These are phyloP conservation scores for Sarcophaga peregrina DNA, from an alignment of 1,140 invertebrate genomes.

Conservation along the genomic window DNA sequence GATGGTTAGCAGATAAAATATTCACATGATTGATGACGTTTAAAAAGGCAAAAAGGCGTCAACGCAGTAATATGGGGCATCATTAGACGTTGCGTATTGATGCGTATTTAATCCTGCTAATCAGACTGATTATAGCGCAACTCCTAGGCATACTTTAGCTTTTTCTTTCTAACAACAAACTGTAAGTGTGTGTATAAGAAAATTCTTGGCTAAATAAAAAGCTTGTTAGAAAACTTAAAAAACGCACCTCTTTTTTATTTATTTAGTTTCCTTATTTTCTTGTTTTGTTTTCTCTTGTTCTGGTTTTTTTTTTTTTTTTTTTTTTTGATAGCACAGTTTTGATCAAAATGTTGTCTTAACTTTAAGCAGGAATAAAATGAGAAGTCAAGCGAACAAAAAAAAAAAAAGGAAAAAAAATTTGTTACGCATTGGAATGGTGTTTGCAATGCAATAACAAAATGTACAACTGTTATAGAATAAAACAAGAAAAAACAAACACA, in stretches of 20 bases:
- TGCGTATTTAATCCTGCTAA: no score
- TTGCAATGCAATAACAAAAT: slow-evolving; percentile 45
- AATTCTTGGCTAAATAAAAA: slow-evolving; percentile 44
- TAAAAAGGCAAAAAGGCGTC: no score
- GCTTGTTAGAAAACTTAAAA: slow-evolving; percentile 44
- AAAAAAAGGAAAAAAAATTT: slow-evolving; percentile 45
- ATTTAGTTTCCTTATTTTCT: neutral
- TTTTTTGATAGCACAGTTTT: slow-evolving; percentile 13
- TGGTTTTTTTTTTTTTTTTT: neutral
- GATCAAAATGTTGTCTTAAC: slow-evolving; percentile 36
- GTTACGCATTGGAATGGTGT: slow-evolving; percentile 49
- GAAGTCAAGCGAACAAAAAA: slow-evolving; percentile 13
- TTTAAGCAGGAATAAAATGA: slow-evolving; percentile 4
- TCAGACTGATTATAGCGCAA: no score
- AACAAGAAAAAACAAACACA: slow-evolving; percentile 30
- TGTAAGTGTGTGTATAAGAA: slow-evolving; percentile 29
- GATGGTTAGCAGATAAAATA: no score
- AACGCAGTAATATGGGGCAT: no score
- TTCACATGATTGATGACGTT: no score
- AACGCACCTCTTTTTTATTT: slow-evolving; percentile 33
- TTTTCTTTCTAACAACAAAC: neutral
- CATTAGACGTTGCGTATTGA: no score
- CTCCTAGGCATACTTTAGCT: no score
- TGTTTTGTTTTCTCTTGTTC: neutral
- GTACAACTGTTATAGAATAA: slow-evolving; percentile 42